Conservation (phyloP, 2,888 invertebrate genomes). For the Orthosia cruda region DNA sequence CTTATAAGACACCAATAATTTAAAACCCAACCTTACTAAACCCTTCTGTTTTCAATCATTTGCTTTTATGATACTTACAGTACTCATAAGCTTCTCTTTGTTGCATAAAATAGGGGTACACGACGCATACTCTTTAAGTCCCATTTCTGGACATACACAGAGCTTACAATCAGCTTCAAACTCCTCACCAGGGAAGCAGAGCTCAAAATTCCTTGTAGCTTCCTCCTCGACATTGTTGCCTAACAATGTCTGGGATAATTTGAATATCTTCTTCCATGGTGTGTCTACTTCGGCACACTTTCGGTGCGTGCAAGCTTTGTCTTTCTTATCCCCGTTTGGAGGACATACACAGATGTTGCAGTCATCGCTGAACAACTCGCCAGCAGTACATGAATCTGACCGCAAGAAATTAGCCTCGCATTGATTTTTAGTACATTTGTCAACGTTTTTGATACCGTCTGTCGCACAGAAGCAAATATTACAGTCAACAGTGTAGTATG, state of each 20-base stretch:
- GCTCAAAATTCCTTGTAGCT: slow-evolving; percentile 76
- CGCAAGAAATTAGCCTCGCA: slow-evolving; percentile 84
- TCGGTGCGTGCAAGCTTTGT: slow-evolving; percentile 82
- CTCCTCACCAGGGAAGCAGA: slow-evolving; percentile 87
- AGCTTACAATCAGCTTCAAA: slow-evolving; percentile 85
- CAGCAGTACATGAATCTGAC: slow-evolving; percentile 80
- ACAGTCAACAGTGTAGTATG: slow-evolving; percentile 87
- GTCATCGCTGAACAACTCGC: slow-evolving; percentile 83
- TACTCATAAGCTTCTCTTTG: slow-evolving; percentile 29
- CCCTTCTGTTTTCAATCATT: slow-evolving; percentile 8
- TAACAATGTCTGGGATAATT: slow-evolving; percentile 77
- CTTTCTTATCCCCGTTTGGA: slow-evolving; percentile 81
- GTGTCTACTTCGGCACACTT: slow-evolving; percentile 76
- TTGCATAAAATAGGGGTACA: slow-evolving; percentile 80
- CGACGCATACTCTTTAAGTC: slow-evolving; percentile 82
- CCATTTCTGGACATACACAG: slow-evolving; percentile 87
- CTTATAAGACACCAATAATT: slow-evolving; percentile 1
- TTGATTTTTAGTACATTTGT: slow-evolving; percentile 86
- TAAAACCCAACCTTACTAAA: slow-evolving; percentile 2
- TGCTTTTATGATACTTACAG: slow-evolving; percentile 51
- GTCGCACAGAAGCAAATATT: slow-evolving; percentile 85
- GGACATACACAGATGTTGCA: slow-evolving; percentile 89
- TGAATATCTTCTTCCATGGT: slow-evolving; percentile 81
- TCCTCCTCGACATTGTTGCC: slow-evolving; percentile 71
- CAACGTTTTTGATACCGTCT: slow-evolving; percentile 85